Conservation (phyloP, 2,888 invertebrate genomes). For the Heliothis peltigera region DNA sequence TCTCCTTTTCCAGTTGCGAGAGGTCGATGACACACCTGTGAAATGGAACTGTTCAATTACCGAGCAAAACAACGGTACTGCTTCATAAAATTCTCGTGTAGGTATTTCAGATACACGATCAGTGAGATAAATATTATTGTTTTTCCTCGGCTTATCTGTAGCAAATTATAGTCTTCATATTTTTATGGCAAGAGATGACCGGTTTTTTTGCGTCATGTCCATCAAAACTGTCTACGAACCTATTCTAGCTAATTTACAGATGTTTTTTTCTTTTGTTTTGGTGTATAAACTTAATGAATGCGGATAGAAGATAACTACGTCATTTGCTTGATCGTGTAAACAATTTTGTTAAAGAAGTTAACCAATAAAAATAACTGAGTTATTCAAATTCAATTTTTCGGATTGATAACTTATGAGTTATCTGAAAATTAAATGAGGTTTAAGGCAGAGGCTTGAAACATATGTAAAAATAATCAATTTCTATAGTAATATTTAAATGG, state of each 20-base stretch:
- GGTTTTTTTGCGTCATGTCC: background rate
- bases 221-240: background rate
- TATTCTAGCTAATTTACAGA: background rate
- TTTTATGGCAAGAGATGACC: slow-evolving; percentile 6
- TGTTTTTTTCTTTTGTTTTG: no score
- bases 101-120: background rate
- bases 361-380: no score
- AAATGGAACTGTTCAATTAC: slow-evolving; percentile 14
- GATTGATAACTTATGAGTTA: no score
- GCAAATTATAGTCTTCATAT: background rate
- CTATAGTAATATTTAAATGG: background rate
- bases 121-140: background rate
- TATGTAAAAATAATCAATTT: no score
- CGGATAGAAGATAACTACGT: no score
- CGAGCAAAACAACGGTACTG: background rate
- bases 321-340: no score
- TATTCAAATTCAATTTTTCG: no score
- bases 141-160: background rate
- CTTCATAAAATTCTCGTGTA: background rate
- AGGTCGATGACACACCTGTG: slow-evolving; percentile 83
- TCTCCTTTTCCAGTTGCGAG: slow-evolving; percentile 81
- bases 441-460: no score
- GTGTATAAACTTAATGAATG: no score
- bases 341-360: no score
- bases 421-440: no score